A percentile compares a stretch with the other conserved stretches of the same genome.
Conservation (phyloP, 2,113 vertebrate genomes). For the Cairina moschata region DNA sequence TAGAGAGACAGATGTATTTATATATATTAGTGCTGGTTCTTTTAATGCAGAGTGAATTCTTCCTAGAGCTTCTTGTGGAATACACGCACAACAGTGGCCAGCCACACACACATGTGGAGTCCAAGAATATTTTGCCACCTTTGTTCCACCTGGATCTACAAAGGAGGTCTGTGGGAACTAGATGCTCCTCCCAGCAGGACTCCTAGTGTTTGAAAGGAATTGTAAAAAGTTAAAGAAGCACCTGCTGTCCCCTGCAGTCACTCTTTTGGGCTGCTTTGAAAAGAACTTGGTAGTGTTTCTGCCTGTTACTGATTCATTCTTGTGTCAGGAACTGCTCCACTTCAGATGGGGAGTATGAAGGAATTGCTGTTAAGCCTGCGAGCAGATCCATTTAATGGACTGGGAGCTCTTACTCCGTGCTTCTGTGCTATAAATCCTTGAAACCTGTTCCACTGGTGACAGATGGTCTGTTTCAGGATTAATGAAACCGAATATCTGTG, state of each 20-base stretch:
- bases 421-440: conserved; percentile 8
- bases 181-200: conserved; percentile 4
- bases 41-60: not conserved
- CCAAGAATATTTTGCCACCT: not conserved
- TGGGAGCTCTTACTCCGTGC: not conserved
- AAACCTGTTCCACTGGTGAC: conserved; percentile 38
- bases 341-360: not conserved
- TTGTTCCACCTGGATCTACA: conserved; percentile 1
- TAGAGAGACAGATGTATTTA: not conserved
- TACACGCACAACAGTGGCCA: not conserved
- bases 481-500: conserved; percentile 30
- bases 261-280: not conserved
- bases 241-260: not conserved
- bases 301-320: not conserved
- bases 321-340: not conserved
- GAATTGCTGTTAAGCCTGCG: not conserved
- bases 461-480: conserved; percentile 39
- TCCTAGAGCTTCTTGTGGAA: not conserved
- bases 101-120: not conserved
- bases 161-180: conserved; percentile 6
- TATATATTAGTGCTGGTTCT: not conserved
- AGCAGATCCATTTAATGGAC: not conserved
- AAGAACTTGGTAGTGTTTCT: not conserved
- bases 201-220: not conserved
- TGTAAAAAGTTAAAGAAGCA: not conserved